Percentiles rank a stretch among this genome's conserved stretches.
Conservation (phyloP, 2,797 vertebrate species). For the Periparus ater region DNA sequence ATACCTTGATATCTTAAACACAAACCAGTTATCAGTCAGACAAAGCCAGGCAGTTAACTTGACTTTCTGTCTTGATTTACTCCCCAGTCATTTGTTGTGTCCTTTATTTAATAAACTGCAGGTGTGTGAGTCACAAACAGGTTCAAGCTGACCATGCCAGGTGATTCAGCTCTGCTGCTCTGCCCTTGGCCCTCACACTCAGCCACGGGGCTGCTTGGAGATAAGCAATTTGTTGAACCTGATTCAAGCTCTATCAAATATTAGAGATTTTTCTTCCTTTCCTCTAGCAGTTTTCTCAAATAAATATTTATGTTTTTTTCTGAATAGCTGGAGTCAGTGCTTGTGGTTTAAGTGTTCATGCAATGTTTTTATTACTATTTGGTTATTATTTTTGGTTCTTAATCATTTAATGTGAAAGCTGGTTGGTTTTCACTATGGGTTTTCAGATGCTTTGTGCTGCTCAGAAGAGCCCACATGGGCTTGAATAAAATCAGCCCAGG, state of each 20-base stretch:
- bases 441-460: not conserved
- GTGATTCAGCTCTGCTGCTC: not conserved
- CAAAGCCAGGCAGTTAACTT: not conserved
- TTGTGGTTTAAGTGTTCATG: not conserved
- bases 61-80: not conserved
- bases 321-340: not conserved
- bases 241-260: not conserved
- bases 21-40: not conserved
- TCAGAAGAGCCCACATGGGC: not conserved
- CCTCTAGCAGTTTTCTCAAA: not conserved
- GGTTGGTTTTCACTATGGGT: not conserved
- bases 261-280: not conserved
- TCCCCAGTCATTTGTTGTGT: not conserved
- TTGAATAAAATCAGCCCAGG: not conserved
- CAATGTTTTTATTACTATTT: not conserved
- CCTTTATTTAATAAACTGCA: not conserved
- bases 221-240: not conserved
- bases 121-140: not conserved
- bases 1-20: not conserved
- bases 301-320: not conserved
- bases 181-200: not conserved
- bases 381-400: not conserved
- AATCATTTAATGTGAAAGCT: not conserved
- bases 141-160: not conserved
- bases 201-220: not conserved